Evolutionary conservation across 2,797 vertebrate genomes (phyloP), one percentile per base, ranked within the genome.

Genomic region (Momotus momota): DNA sequence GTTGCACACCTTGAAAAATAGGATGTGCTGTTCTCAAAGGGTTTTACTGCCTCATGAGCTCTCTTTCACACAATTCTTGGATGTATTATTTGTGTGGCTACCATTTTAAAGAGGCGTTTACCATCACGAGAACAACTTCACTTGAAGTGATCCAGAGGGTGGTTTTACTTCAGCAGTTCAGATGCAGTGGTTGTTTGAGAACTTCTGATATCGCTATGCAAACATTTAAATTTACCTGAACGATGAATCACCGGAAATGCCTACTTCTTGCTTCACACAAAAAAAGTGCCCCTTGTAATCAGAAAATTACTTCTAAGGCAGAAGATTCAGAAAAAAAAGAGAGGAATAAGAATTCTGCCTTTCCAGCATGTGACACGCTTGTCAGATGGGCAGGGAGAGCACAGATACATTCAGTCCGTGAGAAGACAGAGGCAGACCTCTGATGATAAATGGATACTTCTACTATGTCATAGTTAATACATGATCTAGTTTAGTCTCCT

Each of bases 231-330:
- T 10, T 14, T 58, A 4, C 0, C 2, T 20, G 66, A 43, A 38
- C 20, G 79, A 22, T 70, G 88, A 85, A 7, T 96, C 87, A 88
- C 46, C 66, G 94, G 79, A 91, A 41, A 45, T 38, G 52, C 11
- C 1, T 17, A 7, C 14, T 55, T 9, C 31, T 31, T 48, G 27
- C 48, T n/a, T 81, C 2, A 3, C 0, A 2, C 14, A 14, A 7
- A 31, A 13, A 45, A 26, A 20, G 18, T 41, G 20, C 35, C 10
- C 22, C n/a, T 33, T 7, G 55, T 58, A 35, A 23, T 21, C 22
- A 22, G 55, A 58, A 58, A 58, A 58, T 10, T 58, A 23, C 22
- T 35, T 35, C 55, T 58, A 58, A 58, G 48, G 23, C 22, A 48
- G 21, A 48, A 38, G 51, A 4, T 52, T 77, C 4, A 7, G 41